A percentile compares a stretch with the other conserved stretches of the same genome.
Evolutionary conservation across 2,888 invertebrate species (phyloP).

Genomic region (Nebria brevicollis): DNA sequence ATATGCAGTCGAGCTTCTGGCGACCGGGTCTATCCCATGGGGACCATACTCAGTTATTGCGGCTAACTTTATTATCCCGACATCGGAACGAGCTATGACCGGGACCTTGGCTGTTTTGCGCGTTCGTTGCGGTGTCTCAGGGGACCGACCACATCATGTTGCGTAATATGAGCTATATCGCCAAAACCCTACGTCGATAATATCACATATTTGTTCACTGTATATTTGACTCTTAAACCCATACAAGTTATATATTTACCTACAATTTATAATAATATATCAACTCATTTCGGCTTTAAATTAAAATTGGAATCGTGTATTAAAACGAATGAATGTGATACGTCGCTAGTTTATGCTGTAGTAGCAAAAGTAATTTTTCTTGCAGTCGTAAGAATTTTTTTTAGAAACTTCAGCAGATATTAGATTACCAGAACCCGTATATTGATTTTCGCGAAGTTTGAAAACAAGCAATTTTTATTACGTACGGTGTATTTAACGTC

Average conservation of each 20-base stretch:
- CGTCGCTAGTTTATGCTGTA: background rate
- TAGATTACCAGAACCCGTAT: background rate
- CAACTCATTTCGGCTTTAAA: no score
- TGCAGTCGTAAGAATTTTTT: background rate
- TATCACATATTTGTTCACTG: background rate
- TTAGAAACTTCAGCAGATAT: background rate
- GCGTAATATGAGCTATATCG: background rate
- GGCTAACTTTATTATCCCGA: conserved; percentile 17
- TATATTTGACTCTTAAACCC: background rate
- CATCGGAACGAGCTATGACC: conserved; percentile 14
- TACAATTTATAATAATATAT: no score
- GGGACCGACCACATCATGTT: background rate
- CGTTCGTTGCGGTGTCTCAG: background rate
- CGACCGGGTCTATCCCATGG: conserved; percentile 7
- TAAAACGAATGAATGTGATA: background rate
- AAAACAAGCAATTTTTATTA: background rate
- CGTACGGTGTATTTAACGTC: background rate
- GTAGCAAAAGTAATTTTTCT: background rate
- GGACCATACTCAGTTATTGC: conserved; percentile 11
- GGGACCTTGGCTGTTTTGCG: background rate
- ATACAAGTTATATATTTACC: no score
- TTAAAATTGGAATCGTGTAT: no score
- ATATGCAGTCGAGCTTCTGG: background rate
- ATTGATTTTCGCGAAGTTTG: background rate
- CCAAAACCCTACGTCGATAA: background rate